Evolutionary conservation across 2,113 vertebrate genomes (phyloP), one percentile per base, ranked within the genome.

Genomic region (Thermophis baileyi): DNA sequence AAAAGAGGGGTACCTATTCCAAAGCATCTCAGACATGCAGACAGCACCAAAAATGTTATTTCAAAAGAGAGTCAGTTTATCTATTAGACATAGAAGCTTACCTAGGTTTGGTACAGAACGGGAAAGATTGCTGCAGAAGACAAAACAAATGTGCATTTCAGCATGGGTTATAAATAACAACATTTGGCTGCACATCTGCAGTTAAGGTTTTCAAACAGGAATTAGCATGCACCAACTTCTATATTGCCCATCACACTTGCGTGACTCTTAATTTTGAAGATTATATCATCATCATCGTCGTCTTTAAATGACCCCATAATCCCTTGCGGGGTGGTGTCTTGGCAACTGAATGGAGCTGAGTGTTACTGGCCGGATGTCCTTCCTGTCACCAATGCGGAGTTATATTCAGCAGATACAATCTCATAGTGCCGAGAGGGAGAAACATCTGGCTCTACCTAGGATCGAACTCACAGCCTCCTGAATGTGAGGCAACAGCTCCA

Each of bases 51-150:
- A 51, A 27, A 4, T 18, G 44, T 18, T 51, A 14, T 16, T 87
- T 0, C n/a, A 50, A 18, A 2, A 22, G 53, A 24, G 8, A 81
- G 63, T 25, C 14, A 27, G 3, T 57, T 89, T n/a, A 44, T 49
- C 16, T 2, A 69, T 93, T 89, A 30, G 1, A 93, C 35, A 10
- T 0, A 1, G 40, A 16, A 87, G 81, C 98, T 98, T 97, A 98
- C 98, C 97, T 96, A 98, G 91, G 92, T 97, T 95, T 86, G 97
- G 97, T 44, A 94, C 86, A 0, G 97, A 98, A 89, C 96, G 20
- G 69, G 98, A 98, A 96, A 95, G 44, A 22, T 95, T 95, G 6
- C 98, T 98, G 96, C 1, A 60, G 92, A 92, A 3, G 94, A 91
- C 95, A 92, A 91, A 88, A 95, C 89, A 10, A 51, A 49, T 30